Conservation (phyloP, 2,888 invertebrate species). For the Heliothis peltigera region DNA sequence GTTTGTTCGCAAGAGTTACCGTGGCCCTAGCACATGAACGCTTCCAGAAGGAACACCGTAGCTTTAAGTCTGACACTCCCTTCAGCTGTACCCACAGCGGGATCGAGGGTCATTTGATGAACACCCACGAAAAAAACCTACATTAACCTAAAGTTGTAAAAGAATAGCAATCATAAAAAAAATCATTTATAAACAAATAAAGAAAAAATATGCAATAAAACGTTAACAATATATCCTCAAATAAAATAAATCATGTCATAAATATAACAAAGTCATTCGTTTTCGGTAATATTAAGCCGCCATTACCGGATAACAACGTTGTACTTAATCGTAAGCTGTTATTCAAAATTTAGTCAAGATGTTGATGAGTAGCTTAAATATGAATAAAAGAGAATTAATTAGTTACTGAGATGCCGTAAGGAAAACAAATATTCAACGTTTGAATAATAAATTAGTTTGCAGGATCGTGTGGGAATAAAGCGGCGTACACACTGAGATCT, state of each 20-base stretch:
- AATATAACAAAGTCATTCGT: constrained; percentile 36
- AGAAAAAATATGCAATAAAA: constrained; percentile 23
- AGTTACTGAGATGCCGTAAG: constrained; percentile 47
- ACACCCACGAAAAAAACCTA: too few species aligned
- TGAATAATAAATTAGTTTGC: constrained; percentile 64
- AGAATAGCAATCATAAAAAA: background rate
- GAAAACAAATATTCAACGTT: constrained; percentile 57
- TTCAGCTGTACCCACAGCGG: too few species aligned
- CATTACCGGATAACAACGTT: constrained; percentile 45
- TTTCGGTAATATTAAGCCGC: constrained; percentile 37
- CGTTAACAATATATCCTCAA: background rate
- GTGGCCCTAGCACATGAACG: too few species aligned
- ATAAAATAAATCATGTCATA: constrained; percentile 29
- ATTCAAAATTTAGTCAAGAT: constrained; percentile 55
- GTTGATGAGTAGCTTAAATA: constrained; percentile 61
- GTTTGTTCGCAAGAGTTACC: too few species aligned
- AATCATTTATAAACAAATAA: too few species aligned
- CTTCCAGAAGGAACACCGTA: too few species aligned
- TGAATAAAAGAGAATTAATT: constrained; percentile 66
- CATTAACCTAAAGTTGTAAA: too few species aligned
- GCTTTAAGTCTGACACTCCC: too few species aligned
- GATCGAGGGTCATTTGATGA: too few species aligned
- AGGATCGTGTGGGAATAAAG: constrained; percentile 60
- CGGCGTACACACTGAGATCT: constrained; percentile 4
- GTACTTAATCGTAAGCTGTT: constrained; percentile 53